Conservation (phyloP, 2,113 vertebrate genomes). For the Limnothrissa miodon region DNA sequence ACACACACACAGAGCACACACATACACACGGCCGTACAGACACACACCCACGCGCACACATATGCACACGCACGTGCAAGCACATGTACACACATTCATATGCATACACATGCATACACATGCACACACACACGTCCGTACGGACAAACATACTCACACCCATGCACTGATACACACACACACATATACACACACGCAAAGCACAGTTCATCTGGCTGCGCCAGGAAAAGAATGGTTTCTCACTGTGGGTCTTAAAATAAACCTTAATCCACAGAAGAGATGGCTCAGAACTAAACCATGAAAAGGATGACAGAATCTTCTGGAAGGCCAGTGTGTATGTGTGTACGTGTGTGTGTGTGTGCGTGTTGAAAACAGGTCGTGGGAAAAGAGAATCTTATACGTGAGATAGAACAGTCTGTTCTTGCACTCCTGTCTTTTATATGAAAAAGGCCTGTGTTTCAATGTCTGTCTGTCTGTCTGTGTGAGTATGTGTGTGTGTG, state of each 20-base stretch:
- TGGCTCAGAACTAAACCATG: not conserved
- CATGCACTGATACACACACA: not conserved
- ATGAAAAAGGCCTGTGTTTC: not conserved
- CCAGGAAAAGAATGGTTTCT: not conserved
- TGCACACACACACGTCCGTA: not conserved
- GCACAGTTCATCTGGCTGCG: not conserved
- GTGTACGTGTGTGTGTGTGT: not conserved
- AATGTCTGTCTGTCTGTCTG: not conserved
- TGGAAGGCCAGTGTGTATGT: not conserved
- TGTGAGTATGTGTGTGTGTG: not conserved
- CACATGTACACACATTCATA: not conserved
- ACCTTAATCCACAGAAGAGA: conserved; percentile 6
- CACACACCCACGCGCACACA: not conserved
- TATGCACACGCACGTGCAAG: not conserved
- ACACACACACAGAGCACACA: not conserved
- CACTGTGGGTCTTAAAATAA: conserved; percentile 12
- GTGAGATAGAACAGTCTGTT: not conserved
- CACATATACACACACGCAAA: not conserved
- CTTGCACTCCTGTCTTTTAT: conserved; percentile 10
- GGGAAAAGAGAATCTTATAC: not conserved
- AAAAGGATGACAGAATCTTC: not conserved
- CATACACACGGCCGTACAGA: not conserved
- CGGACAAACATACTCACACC: not conserved
- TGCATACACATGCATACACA: not conserved
- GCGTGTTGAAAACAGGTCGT: conserved; percentile 24